phyloP scores from a whole-genome alignment of 2,797 vertebrate genomes.

The Spatula clypeata region DNA sequence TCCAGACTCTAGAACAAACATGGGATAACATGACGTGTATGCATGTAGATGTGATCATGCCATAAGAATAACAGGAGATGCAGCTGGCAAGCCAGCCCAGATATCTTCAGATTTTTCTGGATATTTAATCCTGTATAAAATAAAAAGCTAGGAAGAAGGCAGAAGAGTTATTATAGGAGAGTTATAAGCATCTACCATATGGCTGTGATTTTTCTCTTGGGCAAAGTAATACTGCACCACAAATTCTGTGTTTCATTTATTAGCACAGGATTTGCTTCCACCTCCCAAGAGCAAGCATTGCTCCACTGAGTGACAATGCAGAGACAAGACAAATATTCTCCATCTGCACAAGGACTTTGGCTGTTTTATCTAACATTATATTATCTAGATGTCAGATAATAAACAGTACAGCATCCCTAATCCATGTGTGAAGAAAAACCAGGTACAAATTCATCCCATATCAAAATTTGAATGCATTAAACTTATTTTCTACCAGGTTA shows the following conservation, averaged over 20 bases:
- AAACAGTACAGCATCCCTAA: background rate
- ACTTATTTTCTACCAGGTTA: background rate
- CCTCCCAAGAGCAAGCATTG: background rate
- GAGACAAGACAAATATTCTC: background rate
- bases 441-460: background rate
- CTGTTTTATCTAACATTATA: background rate
- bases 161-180: background rate
- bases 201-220: background rate
- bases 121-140: background rate
- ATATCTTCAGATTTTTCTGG: background rate
- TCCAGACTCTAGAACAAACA: background rate
- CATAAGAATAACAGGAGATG: background rate
- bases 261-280: background rate
- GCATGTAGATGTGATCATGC: background rate
- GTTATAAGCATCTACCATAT: background rate
- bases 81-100: background rate
- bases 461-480: background rate
- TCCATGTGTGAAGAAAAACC: background rate
- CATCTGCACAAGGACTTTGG: background rate
- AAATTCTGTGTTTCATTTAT: background rate
- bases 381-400: background rate
- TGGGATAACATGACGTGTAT: rapidly evolving
- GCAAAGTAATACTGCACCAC: background rate
- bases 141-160: rapidly evolving
- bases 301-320: background rate